phyloP scores from a whole-genome alignment of 1,140 invertebrate species.

The Orchestia grillus region DNA sequence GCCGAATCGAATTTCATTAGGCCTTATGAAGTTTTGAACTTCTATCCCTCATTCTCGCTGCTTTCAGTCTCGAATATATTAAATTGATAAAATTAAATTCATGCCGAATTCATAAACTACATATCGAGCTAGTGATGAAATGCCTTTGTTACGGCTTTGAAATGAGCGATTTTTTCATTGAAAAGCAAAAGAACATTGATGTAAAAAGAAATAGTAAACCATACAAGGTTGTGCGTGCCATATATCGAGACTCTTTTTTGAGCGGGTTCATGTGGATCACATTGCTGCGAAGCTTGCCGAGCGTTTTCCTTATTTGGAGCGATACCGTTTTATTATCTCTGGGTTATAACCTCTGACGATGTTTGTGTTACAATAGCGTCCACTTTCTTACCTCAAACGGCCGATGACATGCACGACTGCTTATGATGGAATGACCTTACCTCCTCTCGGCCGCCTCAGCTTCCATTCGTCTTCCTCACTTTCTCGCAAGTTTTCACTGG shows the following conservation, averaged over 20 bases:
- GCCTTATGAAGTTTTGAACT: neutral
- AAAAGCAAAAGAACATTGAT: neutral
- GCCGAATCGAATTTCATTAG: neutral
- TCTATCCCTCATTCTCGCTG: neutral
- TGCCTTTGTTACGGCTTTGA: neutral
- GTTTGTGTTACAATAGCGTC: neutral
- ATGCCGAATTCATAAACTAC: neutral
- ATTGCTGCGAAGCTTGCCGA: neutral
- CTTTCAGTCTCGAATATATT: neutral
- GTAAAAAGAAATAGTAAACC: neutral
- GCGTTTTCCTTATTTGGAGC: neutral
- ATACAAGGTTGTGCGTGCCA: neutral
- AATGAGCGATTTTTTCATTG: neutral
- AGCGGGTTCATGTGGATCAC: neutral
- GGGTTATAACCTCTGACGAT: neutral
- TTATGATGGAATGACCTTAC: slow-evolving; percentile 6
- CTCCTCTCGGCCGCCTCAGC: neutral
- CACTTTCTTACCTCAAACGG: neutral
- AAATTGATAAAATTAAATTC: neutral
- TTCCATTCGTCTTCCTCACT: slow-evolving; percentile 32
- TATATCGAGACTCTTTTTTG: neutral
- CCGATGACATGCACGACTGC: slow-evolving; percentile 26
- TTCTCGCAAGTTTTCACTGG: neutral
- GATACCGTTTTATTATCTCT: neutral
- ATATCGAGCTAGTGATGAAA: neutral